Conservation (phyloP, 1,140 invertebrate genomes). For the Thrips palmi region DNA sequence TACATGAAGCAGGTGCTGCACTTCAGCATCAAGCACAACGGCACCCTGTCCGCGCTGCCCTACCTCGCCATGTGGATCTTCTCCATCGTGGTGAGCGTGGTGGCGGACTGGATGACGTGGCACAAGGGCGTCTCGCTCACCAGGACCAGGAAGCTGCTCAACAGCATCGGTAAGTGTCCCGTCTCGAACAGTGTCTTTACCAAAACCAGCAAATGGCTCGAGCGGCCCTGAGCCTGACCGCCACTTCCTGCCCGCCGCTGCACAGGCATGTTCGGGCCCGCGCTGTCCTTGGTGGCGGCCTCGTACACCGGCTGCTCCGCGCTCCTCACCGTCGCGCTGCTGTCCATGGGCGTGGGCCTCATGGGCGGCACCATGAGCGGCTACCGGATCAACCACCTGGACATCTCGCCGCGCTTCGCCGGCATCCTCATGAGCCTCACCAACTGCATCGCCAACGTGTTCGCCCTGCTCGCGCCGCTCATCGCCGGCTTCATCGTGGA, state of each 20-base stretch:
- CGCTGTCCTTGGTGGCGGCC: constrained; percentile 49
- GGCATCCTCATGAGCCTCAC: constrained; percentile 85
- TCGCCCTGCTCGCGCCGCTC: constrained; percentile 71
- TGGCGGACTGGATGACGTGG: constrained; percentile 65
- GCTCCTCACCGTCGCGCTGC: constrained; percentile 45
- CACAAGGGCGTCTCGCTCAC: constrained; percentile 49
- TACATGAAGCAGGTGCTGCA: constrained; percentile 91
- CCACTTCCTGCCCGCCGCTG: no score
- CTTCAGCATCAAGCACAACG: constrained; percentile 78
- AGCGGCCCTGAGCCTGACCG: no score
- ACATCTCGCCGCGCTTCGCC: constrained; percentile 78
- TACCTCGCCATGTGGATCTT: constrained; percentile 78
- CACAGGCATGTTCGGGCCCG: constrained; percentile 61
- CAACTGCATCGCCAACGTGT: constrained; percentile 78
- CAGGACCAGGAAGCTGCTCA: constrained; percentile 57
- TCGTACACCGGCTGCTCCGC: constrained; percentile 64
- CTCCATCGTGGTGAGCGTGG: constrained; percentile 57
- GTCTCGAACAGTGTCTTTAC: no score
- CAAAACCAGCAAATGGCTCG: no score
- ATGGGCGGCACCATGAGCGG: constrained; percentile 73
- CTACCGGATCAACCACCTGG: constrained; percentile 79
- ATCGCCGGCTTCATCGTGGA: constrained; percentile 60
- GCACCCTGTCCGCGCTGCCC: constrained; percentile 56
- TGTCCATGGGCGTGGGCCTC: constrained; percentile 60
- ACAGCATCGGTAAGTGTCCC: constrained; percentile 46